Evolutionary conservation across 2,113 vertebrate species (phyloP), one percentile per base, ranked within the genome.

Genomic region (Eretmodus cyanostictus): DNA sequence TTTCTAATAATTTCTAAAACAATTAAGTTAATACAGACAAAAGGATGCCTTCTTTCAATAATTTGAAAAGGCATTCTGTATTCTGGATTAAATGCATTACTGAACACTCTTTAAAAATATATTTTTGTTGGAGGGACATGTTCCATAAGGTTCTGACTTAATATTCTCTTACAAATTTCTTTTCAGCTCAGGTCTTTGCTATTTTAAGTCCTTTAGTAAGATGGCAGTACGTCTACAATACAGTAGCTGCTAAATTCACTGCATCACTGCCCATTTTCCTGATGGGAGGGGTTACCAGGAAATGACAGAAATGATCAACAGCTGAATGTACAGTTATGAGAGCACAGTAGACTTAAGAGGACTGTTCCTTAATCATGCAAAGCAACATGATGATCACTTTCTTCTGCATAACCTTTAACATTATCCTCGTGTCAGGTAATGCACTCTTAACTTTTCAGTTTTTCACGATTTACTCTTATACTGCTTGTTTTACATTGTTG

Each of bases 1-100:
- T 36, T 63, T 63, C 0, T 63, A 36, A 36, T 11, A 11, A n/a
- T 36, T 63, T 63, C 6, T 36, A 36, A 63, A 63, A 36, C 31
- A 0, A 63, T 63, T 61, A 6, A 61, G 16, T 63, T 63, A n/a
- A 63, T 0, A 63, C 31, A 0, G 17, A 3, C 6, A 36, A 0
- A 36, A 63, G 7, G 0, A 36, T 63, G 31, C 59, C 31, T 63
- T 63, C 31, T 63, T 36, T 36, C 31, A 7, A 36, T 19, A 36
- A 63, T 36, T n/a, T 63, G 17, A 63, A 63, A 63, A 5, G 6
- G 0, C 9, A 66, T 66, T n/a, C 9, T 36, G 2, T 0, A 0
- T 63, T 63, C 61, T n/a, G 61, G 2, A n/a, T n/a, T 36, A 66
- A 66, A 66, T n/a, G 61, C 10, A 66, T 36, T 10, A 12, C 31